Base-by-base conservation (phyloP, 2,113 vertebrate genomes). In the Caretta caretta region DNA sequence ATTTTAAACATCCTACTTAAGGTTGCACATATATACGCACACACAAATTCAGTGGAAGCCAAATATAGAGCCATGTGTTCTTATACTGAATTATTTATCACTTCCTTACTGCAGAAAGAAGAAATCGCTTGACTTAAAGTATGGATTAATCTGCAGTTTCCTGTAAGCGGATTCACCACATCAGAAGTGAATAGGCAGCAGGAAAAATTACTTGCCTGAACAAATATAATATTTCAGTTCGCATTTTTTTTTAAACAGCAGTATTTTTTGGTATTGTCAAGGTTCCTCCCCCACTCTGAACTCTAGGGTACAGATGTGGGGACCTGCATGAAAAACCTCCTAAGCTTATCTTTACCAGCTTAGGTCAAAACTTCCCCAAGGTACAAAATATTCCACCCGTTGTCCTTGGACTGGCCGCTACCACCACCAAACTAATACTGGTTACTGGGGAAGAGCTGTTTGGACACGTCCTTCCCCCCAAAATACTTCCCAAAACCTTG, bases 21-120 rank as follows among this genome's bases (percentile, higher is more conserved):
- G 9, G 14, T 48, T 4, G 82, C 93, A 86, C 38, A 57, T 69
- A 10, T 27, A 84, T 6, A 86, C 89, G 84, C 27, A 25, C 12
- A 89, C 11, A 53, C 2, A 91, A 88, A 87, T 31, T 78, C 24
- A 2, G 24, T 69, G 22, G 48, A 78, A 95, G 88, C 54, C 38
- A 89, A 65, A 29, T 46, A 72, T 20, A 76, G 35, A 38, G 12
- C 54, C 1, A 10, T 0, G 0, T 42, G 57, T 16, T 24, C 50
- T 90, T 9, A 56, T 65, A 24, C 3, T 86, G 75, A 86, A 65
- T 8, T 54, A 25, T 51, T 65, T 57, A 10, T 2, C 85, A 29
- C 57, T 83, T 86, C 19, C 11, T 72, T 90, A 5, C 38, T 78
- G 75, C 9, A 93, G 62, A 56, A 91, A 86, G 8, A 80, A 4